Percentiles rank a stretch among this genome's conserved stretches.
phyloP scores from a whole-genome alignment of 2,888 invertebrate species.

The Clistopyga incitator region DNA sequence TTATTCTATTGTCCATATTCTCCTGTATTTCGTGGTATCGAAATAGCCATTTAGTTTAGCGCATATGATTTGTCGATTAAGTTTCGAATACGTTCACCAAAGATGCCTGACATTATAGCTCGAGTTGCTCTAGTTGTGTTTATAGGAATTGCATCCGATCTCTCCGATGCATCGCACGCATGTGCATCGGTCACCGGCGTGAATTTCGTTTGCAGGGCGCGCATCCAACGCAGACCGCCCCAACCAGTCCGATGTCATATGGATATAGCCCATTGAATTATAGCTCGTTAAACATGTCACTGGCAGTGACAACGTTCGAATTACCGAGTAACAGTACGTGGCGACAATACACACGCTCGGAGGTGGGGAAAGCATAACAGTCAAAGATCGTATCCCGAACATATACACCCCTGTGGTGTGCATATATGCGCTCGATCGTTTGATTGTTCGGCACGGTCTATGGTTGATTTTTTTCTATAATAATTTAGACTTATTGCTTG shows the following conservation, averaged over 20 bases:
- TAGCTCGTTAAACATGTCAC: constrained; percentile 64
- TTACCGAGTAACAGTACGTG: constrained; percentile 58
- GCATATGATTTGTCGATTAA: background rate
- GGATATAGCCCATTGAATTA: constrained; percentile 61
- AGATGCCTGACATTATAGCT: constrained; percentile 4
- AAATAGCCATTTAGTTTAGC: background rate
- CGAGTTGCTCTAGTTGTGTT: constrained; percentile 14
- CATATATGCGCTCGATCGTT: constrained; percentile 22
- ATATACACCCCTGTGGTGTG: background rate
- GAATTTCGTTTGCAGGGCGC: constrained; percentile 57
- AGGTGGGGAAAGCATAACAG: background rate
- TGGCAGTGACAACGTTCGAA: constrained; percentile 60
- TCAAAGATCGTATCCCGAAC: constrained; percentile 50
- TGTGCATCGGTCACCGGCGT: constrained; percentile 47
- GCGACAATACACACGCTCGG: constrained; percentile 1
- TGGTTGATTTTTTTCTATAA: background rate
- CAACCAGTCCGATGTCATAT: constrained; percentile 37
- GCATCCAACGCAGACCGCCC: constrained; percentile 49
- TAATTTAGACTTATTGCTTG: constrained; percentile 35
- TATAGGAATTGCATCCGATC: constrained; percentile 41
- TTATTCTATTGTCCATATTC: background rate
- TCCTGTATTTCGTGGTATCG: background rate
- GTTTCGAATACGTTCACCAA: constrained; percentile 14
- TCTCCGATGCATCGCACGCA: constrained; percentile 34
- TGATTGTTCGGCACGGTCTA: constrained; percentile 14